Percentiles rank a stretch among this genome's conserved stretches.
Conservation (phyloP, 2,888 invertebrate genomes). For the Lasioglossum figueresi region DNA sequence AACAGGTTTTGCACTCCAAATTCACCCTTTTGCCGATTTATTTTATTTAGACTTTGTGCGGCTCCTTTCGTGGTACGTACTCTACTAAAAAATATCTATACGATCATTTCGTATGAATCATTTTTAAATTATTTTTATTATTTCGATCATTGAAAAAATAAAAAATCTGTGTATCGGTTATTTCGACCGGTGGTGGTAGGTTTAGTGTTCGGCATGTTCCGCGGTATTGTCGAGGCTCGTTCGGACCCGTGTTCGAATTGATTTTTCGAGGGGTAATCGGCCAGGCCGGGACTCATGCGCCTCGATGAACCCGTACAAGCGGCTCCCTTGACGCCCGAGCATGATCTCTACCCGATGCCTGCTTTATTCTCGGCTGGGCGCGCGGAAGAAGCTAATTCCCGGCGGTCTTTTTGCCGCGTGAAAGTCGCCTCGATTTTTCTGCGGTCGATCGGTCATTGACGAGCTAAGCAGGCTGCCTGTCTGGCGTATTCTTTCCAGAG, state of each 20-base stretch:
- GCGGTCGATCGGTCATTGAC: constrained; percentile 6
- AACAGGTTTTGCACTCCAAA: too few relatives aligned
- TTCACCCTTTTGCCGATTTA: too few relatives aligned
- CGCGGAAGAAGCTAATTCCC: constrained; percentile 61
- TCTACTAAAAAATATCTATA: too few relatives aligned
- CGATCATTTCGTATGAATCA: too few relatives aligned
- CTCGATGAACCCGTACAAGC: constrained; percentile 47
- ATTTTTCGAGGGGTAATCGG: constrained; percentile 61
- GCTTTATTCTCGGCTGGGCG: constrained; percentile 48
- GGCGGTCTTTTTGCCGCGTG: constrained; percentile 17
- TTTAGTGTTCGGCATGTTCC: not conserved
- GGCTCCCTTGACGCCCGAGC: constrained; percentile 30
- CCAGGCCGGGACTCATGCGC: constrained; percentile 56
- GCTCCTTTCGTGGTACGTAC: too few relatives aligned
- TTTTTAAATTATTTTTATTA: too few relatives aligned
- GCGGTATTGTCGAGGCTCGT: constrained; percentile 34
- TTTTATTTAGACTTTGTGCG: too few relatives aligned
- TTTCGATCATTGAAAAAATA: too few relatives aligned
- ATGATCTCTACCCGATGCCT: not conserved
- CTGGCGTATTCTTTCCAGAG: not conserved
- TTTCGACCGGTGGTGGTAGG: too few relatives aligned
- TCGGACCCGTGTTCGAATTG: constrained; percentile 45
- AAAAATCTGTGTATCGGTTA: too few relatives aligned
- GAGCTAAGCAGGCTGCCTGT: not conserved
- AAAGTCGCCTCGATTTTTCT: constrained; percentile 13